Conservation (phyloP, 2,113 vertebrate species). For the Hyperoodon ampullatus region DNA sequence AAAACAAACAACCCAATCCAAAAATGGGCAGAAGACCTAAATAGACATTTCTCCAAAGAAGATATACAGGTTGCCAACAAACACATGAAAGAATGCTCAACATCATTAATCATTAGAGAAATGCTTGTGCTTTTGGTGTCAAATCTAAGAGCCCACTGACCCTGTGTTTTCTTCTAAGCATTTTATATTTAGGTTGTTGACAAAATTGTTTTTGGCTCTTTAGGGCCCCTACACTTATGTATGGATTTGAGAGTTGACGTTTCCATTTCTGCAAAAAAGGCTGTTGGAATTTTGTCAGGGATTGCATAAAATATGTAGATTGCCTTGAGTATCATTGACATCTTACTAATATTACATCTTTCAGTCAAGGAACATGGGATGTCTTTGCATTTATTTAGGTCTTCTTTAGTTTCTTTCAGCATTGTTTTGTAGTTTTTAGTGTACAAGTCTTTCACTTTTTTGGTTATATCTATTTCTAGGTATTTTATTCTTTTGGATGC, state of each 20-base stretch:
- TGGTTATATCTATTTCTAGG: not conserved
- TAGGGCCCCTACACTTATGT: not conserved
- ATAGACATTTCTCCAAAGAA: no score
- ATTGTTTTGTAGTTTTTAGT: not conserved
- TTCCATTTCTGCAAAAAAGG: not conserved
- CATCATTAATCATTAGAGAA: no score
- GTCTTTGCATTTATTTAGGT: not conserved
- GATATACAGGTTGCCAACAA: no score
- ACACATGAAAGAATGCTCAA: no score
- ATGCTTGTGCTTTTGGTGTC: not conserved
- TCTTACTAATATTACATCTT: not conserved
- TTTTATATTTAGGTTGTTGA: not conserved
- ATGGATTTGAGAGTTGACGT: not conserved
- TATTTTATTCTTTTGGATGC: no score
- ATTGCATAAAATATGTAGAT: no score
- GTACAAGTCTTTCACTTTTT: not conserved
- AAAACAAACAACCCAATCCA: no score
- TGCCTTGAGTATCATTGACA: not conserved
- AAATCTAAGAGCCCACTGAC: not conserved
- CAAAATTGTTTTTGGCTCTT: not conserved
- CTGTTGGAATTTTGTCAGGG: no score
- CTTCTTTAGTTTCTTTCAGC: not conserved
- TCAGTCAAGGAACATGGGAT: not conserved
- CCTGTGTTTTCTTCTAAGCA: not conserved
- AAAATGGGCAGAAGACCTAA: no score